Base-by-base conservation (phyloP, 2,888 invertebrate species). In the Oxycera nigricornis region DNA sequence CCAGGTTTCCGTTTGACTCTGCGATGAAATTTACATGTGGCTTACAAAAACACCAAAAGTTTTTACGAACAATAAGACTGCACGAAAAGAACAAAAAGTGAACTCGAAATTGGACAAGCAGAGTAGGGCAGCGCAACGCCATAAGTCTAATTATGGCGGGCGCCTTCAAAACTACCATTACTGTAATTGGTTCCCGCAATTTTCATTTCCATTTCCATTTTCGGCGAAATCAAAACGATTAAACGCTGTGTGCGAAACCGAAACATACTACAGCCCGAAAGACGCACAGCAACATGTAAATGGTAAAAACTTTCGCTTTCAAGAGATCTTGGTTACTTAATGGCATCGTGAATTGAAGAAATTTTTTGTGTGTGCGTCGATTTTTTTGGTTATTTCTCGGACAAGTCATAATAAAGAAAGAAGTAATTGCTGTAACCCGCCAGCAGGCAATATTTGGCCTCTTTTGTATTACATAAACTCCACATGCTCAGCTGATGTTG, bases 291-390 rank as follows among this genome's bases (percentile, higher is more conserved):
- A 61, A 28, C 28, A 31, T n/a, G 26, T 31, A 31, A 61, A 61
- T 61, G 30, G 61, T 31, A 30, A 31, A 61, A 61, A 61, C 61
- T 61, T 61, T 61, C 61, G 61, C 61, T 61, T 61, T 61, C 61
- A 61, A 61, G 61, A 61, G 61, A 20, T 61, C 31, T 61, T 31
- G 31, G 31, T 61, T 61, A 61, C 61, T 61, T 61, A 61, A 61
- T 61, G 61, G 61, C 31, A n/a, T 61, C 31, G 61, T 31, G 61
- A 30, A 31, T 61, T 30, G 31, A 61, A 31, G 31, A 61, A 30
- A 31, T 30, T 31, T 55, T 55, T 55, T 55, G 2, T 14, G 11
- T 61, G n/a, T 61, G 30, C 31, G 31, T 1, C 31, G 31, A 14
- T 59, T 17, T 55, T 20, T 61, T 30, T 24, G 14, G 31, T 61